A percentile compares a stretch with the other conserved stretches of the same genome.
These are phyloP conservation scores for Gnathonemus longibarbis DNA, from an alignment of 2,113 vertebrate genomes.

Conservation along the genomic window DNA sequence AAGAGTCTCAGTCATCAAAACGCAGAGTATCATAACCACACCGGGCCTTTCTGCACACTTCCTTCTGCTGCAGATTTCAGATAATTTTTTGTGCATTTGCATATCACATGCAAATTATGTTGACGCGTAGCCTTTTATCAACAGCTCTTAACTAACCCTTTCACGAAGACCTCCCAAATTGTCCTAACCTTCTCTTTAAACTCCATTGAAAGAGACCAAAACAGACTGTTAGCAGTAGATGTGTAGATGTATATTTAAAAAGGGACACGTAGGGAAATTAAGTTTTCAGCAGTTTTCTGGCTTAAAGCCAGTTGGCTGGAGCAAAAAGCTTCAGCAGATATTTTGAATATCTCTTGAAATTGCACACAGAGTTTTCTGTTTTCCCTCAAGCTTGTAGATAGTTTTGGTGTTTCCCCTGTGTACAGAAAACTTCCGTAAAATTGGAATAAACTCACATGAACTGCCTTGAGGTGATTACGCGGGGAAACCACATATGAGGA, in stretches of 20 bases:
- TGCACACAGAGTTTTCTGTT: background rate
- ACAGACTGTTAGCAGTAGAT: background rate
- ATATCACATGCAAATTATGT: conserved; percentile 46
- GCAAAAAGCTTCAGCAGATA: background rate
- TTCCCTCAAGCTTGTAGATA: background rate
- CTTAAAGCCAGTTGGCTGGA: background rate
- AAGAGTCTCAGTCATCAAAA: background rate
- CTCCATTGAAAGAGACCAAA: background rate
- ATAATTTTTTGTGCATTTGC: conserved; percentile 35
- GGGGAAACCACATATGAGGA: background rate
- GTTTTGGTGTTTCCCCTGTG: background rate
- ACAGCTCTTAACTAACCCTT: background rate
- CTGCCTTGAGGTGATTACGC: background rate
- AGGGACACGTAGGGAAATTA: background rate
- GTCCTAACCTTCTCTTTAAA: background rate
- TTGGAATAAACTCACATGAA: background rate
- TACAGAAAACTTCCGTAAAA: background rate
- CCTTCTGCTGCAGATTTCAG: background rate
- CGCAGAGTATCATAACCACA: background rate
- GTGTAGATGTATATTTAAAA: background rate
- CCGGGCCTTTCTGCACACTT: background rate
- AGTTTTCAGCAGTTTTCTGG: background rate
- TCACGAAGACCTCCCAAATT: background rate
- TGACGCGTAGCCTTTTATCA: conserved; percentile 6
- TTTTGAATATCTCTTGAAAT: background rate